These are phyloP conservation scores for Podabrus alpinus DNA, from an alignment of 2,888 invertebrate genomes.

Conservation along the genomic window DNA sequence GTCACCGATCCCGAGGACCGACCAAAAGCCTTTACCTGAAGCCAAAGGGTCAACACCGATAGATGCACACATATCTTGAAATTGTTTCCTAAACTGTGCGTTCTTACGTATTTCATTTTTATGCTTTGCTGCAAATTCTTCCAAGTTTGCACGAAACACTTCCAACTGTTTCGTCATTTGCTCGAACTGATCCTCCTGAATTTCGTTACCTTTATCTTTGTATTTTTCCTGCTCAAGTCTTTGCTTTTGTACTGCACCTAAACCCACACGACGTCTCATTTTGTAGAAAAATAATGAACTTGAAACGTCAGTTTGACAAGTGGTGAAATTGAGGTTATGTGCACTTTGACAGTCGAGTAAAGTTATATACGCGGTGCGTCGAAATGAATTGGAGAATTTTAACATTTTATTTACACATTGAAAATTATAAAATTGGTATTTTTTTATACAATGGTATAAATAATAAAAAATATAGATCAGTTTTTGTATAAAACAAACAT, in stretches of 20 bases:
- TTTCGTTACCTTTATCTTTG: conserved; percentile 86
- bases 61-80: conserved; percentile 98
- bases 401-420: background rate
- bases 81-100: conserved; percentile 91
- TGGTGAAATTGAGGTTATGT: background rate
- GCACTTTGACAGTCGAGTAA: background rate
- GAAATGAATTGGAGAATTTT: background rate
- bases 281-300: conserved; percentile 33
- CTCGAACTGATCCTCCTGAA: conserved; percentile 90
- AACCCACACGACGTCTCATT: conserved; percentile 82
- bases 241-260: conserved; percentile 89
- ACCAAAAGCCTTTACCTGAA: conserved; percentile 97
- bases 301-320: background rate
- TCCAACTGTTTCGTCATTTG: conserved; percentile 95
- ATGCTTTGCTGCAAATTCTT: conserved; percentile 95
- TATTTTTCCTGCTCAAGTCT: conserved; percentile 87
- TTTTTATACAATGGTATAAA: background rate
- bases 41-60: conserved; percentile 98
- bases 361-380: background rate
- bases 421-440: background rate
- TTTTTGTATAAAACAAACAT: no score
- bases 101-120: conserved; percentile 94
- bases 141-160: conserved; percentile 86
- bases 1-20: conserved; percentile 96
- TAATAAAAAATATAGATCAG: no score